These are phyloP conservation scores for Zapus hudsonius DNA, from an alignment of 2,113 vertebrate species.

Conservation along the genomic window DNA sequence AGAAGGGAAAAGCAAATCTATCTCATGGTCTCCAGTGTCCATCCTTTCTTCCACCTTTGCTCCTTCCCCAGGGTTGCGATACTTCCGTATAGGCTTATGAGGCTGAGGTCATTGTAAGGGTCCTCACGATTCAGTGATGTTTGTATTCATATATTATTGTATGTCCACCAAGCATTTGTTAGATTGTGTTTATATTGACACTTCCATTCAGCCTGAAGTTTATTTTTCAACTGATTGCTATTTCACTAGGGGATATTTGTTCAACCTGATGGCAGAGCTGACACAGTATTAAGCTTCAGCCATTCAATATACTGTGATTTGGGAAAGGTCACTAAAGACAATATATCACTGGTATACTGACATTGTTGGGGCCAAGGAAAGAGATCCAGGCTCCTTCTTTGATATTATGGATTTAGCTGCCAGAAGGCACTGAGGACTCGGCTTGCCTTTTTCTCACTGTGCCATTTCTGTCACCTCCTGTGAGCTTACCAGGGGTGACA, in stretches of 20 bases:
- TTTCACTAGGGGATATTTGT: slow-evolving; percentile 18
- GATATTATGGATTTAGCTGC: slow-evolving; percentile 34
- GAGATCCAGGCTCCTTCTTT: slow-evolving; percentile 10
- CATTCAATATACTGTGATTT: slow-evolving; percentile 30
- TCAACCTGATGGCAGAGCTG: background rate
- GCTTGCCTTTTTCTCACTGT: slow-evolving; percentile 63
- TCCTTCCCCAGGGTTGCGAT: slow-evolving; percentile 7
- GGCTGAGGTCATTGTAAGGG: background rate
- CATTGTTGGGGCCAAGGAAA: slow-evolving; percentile 11
- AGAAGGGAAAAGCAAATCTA: background rate
- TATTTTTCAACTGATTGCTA: background rate
- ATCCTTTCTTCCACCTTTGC: background rate
- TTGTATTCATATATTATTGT: background rate
- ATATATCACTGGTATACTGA: background rate
- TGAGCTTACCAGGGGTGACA: slow-evolving; percentile 62
- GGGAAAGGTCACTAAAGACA: background rate
- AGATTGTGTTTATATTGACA: background rate
- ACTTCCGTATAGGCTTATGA: background rate
- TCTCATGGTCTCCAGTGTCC: background rate
- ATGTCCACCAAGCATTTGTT: background rate
- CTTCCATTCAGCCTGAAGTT: background rate
- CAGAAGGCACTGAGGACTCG: slow-evolving; percentile 54
- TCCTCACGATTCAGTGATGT: background rate
- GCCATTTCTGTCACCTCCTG: slow-evolving; percentile 49
- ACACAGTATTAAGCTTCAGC: background rate